Conservation (phyloP, 1,140 invertebrate species). For the Calephelis virginiensis region DNA sequence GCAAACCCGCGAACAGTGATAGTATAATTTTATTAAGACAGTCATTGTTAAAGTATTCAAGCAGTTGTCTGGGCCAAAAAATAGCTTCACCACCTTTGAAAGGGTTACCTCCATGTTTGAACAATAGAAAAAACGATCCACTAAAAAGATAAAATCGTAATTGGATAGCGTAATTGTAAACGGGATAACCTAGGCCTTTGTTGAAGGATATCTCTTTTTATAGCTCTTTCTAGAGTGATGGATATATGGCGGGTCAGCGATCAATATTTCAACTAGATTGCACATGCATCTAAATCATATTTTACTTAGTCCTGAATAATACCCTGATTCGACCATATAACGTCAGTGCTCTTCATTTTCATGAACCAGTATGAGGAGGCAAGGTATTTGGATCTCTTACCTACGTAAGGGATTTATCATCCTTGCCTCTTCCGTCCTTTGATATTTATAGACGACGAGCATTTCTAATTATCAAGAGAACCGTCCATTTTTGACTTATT, state of each 20-base stretch:
- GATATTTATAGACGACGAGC: no score
- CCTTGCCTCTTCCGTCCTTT: no score
- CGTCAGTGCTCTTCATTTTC: no score
- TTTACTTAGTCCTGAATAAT: neutral
- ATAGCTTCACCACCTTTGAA: constrained; percentile 20
- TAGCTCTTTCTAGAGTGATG: constrained; percentile 40
- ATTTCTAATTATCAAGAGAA: no score
- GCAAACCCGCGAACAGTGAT: no score
- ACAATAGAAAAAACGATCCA: constrained; percentile 45
- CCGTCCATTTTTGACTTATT: no score
- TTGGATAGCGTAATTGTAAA: constrained; percentile 61
- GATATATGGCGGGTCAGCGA: constrained; percentile 38
- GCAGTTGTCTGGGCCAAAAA: neutral
- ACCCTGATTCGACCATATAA: neutral
- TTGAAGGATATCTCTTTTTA: constrained; percentile 41
- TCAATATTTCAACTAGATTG: neutral
- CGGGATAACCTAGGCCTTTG: constrained; percentile 37
- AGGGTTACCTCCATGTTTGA: constrained; percentile 37
- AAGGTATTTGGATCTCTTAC: no score
- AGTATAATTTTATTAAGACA: neutral
- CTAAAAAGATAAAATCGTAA: constrained; percentile 53
- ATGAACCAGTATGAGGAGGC: no score
- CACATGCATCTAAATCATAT: neutral
- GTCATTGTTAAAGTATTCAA: constrained; percentile 10
- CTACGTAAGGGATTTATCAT: no score